These are phyloP conservation scores for Oncopeltus fasciatus DNA, from an alignment of 1,140 invertebrate genomes.

Conservation along the genomic window DNA sequence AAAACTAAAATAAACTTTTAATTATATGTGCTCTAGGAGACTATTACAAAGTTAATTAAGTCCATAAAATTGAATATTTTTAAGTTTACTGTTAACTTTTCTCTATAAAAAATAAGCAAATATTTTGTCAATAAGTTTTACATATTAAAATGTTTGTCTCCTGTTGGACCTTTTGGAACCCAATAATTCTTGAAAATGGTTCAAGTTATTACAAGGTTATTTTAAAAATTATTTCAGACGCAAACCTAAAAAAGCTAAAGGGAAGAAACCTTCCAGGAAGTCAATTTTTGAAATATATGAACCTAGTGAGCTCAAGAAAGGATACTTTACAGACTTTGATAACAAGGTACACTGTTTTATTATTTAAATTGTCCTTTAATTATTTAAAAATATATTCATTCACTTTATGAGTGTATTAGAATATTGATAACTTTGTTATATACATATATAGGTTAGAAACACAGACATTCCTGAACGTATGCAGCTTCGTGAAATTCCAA, in stretches of 20 bases:
- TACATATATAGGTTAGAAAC: slow-evolving; percentile 52
- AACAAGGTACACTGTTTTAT: slow-evolving; percentile 52
- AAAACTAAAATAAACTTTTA: too few relatives aligned
- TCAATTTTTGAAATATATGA: slow-evolving; percentile 94
- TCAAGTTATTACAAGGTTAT: neutral
- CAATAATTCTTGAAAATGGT: too few relatives aligned
- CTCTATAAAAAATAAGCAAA: too few relatives aligned
- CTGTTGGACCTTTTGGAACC: too few relatives aligned
- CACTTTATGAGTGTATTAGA: neutral
- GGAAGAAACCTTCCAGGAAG: slow-evolving; percentile 68
- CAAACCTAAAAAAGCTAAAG: slow-evolving; percentile 50
- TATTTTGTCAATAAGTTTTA: too few relatives aligned
- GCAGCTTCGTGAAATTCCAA: slow-evolving; percentile 77
- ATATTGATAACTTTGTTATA: too few relatives aligned
- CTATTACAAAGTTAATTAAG: too few relatives aligned
- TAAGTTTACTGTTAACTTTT: too few relatives aligned
- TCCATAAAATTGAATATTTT: too few relatives aligned
- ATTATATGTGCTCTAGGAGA: too few relatives aligned
- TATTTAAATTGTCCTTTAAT: neutral
- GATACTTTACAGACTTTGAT: slow-evolving; percentile 87
- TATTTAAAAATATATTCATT: neutral
- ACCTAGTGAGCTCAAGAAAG: slow-evolving; percentile 89
- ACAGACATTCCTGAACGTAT: slow-evolving; percentile 83
- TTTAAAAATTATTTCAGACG: slow-evolving; percentile 25
- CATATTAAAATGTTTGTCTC: too few relatives aligned